phyloP scores from a whole-genome alignment of 2,888 invertebrate species.

The Elegia similella region DNA sequence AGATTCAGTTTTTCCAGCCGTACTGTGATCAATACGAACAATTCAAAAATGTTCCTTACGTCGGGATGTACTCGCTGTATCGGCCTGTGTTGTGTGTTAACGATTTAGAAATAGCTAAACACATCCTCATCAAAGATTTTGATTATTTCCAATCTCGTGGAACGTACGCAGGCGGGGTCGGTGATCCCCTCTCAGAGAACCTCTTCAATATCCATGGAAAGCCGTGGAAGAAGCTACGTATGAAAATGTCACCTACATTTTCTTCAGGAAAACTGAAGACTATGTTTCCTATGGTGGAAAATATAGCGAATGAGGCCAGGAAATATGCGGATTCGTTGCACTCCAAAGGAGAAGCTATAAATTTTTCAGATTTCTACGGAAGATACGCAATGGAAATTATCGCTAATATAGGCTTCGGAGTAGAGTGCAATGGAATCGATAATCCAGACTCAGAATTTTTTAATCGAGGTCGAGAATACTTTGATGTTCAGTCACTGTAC shows the following conservation, averaged over 20 bases:
- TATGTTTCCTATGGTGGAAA: constrained; percentile 83
- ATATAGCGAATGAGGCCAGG: constrained; percentile 78
- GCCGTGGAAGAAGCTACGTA: constrained; percentile 83
- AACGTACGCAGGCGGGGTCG: constrained; percentile 80
- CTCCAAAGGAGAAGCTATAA: constrained; percentile 55
- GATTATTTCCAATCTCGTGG: constrained; percentile 85
- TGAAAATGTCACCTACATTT: constrained; percentile 85
- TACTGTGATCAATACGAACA: constrained; percentile 81
- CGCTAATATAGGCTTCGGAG: constrained; percentile 82
- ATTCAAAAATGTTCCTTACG: constrained; percentile 69
- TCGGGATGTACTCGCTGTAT: constrained; percentile 84
- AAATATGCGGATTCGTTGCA: constrained; percentile 55
- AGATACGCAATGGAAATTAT: constrained; percentile 84
- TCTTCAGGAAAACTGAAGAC: constrained; percentile 85
- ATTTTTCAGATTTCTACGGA: constrained; percentile 80
- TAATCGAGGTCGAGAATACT: constrained; percentile 66
- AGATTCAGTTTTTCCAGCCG: constrained; percentile 83
- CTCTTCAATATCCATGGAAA: constrained; percentile 81
- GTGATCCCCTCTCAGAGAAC: constrained; percentile 83
- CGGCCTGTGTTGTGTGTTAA: constrained; percentile 83
- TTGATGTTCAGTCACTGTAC: constrained; percentile 58
- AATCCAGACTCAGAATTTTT: constrained; percentile 79
- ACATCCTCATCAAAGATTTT: constrained; percentile 83
- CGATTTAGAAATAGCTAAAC: constrained; percentile 83
- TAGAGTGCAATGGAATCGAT: constrained; percentile 82